Percentiles rank a stretch among this genome's conserved stretches.
Conservation (phyloP, 2,113 vertebrate species). For the Eretmochelys imbricata region DNA sequence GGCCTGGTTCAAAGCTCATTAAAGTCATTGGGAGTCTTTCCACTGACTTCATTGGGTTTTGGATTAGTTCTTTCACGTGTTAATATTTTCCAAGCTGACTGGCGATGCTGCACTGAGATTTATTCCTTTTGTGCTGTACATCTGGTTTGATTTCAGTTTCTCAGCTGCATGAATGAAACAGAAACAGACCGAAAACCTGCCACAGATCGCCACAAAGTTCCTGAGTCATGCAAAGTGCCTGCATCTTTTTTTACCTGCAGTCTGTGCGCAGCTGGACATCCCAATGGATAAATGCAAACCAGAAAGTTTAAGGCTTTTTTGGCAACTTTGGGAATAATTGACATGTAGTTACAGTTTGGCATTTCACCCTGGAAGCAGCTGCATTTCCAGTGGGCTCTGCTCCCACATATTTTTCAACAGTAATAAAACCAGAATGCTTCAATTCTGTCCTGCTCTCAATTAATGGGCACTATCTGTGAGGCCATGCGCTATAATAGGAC, state of each 20-base stretch:
- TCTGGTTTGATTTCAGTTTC: not conserved
- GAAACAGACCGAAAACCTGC: constrained; percentile 17
- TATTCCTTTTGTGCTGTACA: not conserved
- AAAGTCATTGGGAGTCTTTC: not conserved
- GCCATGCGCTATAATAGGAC: not conserved
- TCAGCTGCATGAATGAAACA: constrained; percentile 7
- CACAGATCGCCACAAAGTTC: not conserved
- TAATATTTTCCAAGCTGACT: constrained; percentile 3
- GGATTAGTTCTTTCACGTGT: not conserved
- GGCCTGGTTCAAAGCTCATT: not conserved
- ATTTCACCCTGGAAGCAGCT: constrained; percentile 24
- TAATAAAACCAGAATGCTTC: not conserved
- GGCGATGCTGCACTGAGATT: not conserved
- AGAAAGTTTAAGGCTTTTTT: not conserved
- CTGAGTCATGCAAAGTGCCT: constrained; percentile 1
- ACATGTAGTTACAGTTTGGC: not conserved
- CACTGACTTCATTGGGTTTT: not conserved
- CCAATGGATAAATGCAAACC: not conserved
- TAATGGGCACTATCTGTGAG: not conserved
- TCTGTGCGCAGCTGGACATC: not conserved
- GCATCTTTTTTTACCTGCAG: not conserved
- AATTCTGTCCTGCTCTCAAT: not conserved
- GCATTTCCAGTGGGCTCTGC: not conserved
- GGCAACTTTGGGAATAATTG: not conserved
- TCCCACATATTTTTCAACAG: not conserved